phyloP scores from a whole-genome alignment of 1,140 invertebrate genomes.

The Caligus rogercresseyi region DNA sequence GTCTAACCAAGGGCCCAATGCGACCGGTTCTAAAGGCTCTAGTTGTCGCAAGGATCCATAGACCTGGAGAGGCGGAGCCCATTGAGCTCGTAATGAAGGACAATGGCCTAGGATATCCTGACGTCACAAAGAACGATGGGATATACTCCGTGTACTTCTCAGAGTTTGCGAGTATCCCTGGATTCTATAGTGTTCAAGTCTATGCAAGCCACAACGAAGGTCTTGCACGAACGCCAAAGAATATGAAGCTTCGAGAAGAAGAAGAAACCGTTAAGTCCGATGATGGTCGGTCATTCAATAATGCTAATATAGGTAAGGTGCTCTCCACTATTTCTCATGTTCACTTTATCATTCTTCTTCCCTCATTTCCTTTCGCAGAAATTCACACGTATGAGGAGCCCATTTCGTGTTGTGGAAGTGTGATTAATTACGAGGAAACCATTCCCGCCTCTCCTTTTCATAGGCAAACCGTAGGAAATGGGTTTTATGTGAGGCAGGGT shows the following conservation, averaged over 20 bases:
- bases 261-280: too few relatives aligned
- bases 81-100: neutral
- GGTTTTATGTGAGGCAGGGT: constrained; percentile 24
- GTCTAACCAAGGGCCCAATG: neutral
- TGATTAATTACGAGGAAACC: constrained; percentile 25
- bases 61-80: neutral
- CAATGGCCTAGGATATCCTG: constrained; percentile 22
- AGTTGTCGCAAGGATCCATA: neutral
- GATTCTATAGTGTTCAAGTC: constrained; percentile 25
- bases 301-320: neutral
- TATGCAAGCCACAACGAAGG: constrained; percentile 25
- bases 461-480: constrained; percentile 23
- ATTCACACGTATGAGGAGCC: neutral
- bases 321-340: neutral
- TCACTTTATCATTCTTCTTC: neutral
- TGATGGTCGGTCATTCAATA: neutral
- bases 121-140: constrained; percentile 25
- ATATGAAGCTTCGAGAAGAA: too few relatives aligned
- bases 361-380: neutral
- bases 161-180: constrained; percentile 25
- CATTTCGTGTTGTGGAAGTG: constrained; percentile 25
- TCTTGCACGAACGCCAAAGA: constrained; percentile 21
- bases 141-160: constrained; percentile 27
- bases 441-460: constrained; percentile 25
- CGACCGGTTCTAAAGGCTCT: neutral